These are phyloP conservation scores for Metaphire vulgaris DNA, from an alignment of 1,140 invertebrate genomes.

Conservation along the genomic window DNA sequence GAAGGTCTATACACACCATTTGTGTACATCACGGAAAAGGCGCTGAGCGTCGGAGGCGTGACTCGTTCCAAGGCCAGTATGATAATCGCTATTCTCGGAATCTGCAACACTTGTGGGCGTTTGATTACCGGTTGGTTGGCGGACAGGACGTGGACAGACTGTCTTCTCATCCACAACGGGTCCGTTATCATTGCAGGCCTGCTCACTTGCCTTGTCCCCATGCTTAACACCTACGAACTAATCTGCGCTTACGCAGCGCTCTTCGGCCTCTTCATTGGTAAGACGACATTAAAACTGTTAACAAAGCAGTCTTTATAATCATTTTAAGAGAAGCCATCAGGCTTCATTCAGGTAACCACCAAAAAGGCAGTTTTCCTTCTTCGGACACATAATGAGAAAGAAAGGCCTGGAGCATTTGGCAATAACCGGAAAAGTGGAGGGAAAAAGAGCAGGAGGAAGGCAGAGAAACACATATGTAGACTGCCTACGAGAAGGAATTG, in stretches of 20 bases:
- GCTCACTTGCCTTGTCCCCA: slow-evolving; percentile 60
- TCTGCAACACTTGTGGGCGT: slow-evolving; percentile 16
- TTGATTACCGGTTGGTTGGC: slow-evolving; percentile 55
- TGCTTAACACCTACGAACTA: slow-evolving; percentile 67
- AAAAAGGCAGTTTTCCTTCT: too few species aligned
- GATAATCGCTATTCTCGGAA: slow-evolving; percentile 18
- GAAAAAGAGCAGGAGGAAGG: too few species aligned
- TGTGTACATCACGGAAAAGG: slow-evolving; percentile 58
- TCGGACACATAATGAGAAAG: too few species aligned
- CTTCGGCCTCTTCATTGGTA: slow-evolving; percentile 90
- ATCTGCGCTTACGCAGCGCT: slow-evolving; percentile 76
- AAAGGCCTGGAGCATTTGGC: too few species aligned
- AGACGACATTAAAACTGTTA: too few species aligned
- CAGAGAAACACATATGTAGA: too few species aligned
- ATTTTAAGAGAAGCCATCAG: too few species aligned
- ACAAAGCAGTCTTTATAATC: too few species aligned
- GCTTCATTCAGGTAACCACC: too few species aligned
- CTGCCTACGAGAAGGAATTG: too few species aligned
- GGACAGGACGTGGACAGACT: slow-evolving; percentile 64
- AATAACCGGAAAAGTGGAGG: too few species aligned
- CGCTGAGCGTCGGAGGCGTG: slow-evolving; percentile 18
- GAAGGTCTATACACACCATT: slow-evolving; percentile 87
- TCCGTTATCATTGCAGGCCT: slow-evolving; percentile 73
- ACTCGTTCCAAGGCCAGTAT: slow-evolving; percentile 2
- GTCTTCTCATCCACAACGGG: slow-evolving; percentile 79